A percentile compares a stretch with the other conserved stretches of the same genome.
phyloP scores from a whole-genome alignment of 2,888 invertebrate species.

The Platycheirus rosarum region DNA sequence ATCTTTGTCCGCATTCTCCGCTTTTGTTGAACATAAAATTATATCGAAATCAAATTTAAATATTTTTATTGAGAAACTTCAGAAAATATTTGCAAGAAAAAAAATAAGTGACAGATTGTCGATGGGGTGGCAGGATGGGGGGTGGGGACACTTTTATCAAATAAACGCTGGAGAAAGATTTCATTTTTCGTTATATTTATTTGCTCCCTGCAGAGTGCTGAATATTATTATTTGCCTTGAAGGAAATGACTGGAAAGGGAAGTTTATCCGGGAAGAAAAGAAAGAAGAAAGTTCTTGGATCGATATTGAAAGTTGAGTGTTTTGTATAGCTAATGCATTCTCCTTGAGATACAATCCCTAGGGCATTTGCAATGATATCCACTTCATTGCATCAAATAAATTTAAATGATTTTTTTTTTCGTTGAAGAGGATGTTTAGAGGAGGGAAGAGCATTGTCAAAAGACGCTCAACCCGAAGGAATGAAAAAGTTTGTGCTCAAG shows the following conservation, averaged over 20 bases:
- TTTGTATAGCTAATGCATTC: slow-evolving; percentile 38
- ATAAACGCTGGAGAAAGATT: slow-evolving; percentile 45
- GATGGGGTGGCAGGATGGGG: neutral
- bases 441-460: neutral
- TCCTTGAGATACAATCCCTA: slow-evolving; percentile 2
- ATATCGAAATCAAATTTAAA: slow-evolving; percentile 55
- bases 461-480: neutral
- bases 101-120: slow-evolving; percentile 52
- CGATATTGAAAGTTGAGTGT: slow-evolving; percentile 25
- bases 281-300: slow-evolving; percentile 21
- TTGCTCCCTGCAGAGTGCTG: slow-evolving; percentile 36
- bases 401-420: neutral
- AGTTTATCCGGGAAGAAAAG: slow-evolving; percentile 4
- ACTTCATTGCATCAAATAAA: slow-evolving; percentile 29
- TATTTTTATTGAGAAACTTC: slow-evolving; percentile 61
- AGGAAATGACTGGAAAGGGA: slow-evolving; percentile 3
- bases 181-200: slow-evolving; percentile 22
- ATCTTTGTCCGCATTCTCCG: slow-evolving; percentile 47
- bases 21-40: slow-evolving; percentile 20
- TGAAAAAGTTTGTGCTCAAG: neutral
- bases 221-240: slow-evolving; percentile 20
- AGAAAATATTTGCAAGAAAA: slow-evolving; percentile 22
- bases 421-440: neutral
- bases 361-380: slow-evolving; percentile 28
- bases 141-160: slow-evolving; percentile 33